phyloP scores from a whole-genome alignment of 1,140 invertebrate genomes.

The Diachasmimorpha longicaudata region DNA sequence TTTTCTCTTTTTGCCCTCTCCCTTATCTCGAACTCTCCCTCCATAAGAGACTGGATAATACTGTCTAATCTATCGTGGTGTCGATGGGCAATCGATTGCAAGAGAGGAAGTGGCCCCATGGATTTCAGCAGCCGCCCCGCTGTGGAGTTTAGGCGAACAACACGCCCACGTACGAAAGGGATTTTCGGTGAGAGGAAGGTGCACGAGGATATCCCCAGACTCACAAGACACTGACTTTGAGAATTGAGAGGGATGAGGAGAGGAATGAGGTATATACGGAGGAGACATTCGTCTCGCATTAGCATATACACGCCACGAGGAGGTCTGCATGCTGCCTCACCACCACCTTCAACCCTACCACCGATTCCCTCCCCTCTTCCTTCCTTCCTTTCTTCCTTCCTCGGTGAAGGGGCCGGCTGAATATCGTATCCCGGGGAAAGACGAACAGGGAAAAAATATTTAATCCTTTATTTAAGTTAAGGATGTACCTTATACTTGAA shows the following conservation, averaged over 20 bases:
- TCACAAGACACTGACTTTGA: conserved; percentile 38
- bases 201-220: conserved; percentile 40
- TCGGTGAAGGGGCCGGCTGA: background rate
- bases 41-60: conserved; percentile 35
- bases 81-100: conserved; percentile 42
- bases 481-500: no score
- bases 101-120: conserved; percentile 18
- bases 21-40: background rate
- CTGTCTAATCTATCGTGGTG: conserved; percentile 38
- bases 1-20: background rate
- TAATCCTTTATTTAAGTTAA: no score
- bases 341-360: conserved; percentile 13
- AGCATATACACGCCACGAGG: conserved; percentile 55
- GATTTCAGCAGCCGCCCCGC: conserved; percentile 43
- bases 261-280: conserved; percentile 15
- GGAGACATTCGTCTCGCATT: conserved; percentile 58
- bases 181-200: conserved; percentile 11
- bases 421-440: background rate
- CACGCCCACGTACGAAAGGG: conserved; percentile 44
- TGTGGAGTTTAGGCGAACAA: conserved; percentile 47
- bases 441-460: background rate
- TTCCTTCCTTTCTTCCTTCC: conserved; percentile 19
- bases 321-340: conserved; percentile 27
- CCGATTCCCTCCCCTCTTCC: background rate
- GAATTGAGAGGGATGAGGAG: conserved; percentile 18